A percentile compares a stretch with the other conserved stretches of the same genome.
Evolutionary conservation across 2,797 vertebrate genomes (phyloP).

Genomic region (Tarsius wallacei): DNA sequence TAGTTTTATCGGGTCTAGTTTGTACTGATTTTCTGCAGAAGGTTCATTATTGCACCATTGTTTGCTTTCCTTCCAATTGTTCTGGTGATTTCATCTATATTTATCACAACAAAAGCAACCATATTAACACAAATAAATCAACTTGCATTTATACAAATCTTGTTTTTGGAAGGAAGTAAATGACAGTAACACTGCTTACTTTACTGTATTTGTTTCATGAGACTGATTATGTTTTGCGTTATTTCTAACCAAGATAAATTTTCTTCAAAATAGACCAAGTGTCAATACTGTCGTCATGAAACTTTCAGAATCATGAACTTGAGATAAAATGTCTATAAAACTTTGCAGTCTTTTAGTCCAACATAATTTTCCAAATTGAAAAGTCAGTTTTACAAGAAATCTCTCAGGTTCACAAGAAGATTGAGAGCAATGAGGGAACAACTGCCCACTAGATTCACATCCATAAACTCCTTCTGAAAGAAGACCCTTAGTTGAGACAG

Average conservation of each 20-base stretch:
- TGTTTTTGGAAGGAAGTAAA: not conserved
- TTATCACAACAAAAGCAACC: not conserved
- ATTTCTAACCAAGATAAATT: not conserved
- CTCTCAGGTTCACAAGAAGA: not conserved
- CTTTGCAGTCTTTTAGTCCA: not conserved
- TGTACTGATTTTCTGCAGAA: conserved; percentile 13
- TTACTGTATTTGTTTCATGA: not conserved
- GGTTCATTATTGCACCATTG: not conserved
- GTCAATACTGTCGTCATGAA: not conserved
- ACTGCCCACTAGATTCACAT: accelerated
- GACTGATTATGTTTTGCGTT: not conserved
- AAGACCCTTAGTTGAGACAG: not conserved
- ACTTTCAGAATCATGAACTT: not conserved
- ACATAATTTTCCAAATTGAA: conserved; percentile 1
- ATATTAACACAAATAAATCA: not conserved
- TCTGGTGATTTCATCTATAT: not conserved
- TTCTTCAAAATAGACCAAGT: not conserved
- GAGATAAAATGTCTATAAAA: not conserved
- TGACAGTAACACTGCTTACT: not conserved
- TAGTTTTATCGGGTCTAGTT: not conserved
- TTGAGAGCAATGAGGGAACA: not conserved
- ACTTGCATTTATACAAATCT: not conserved
- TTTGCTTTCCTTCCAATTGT: not conserved
- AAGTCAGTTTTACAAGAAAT: not conserved
- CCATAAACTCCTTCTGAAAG: not conserved